Evolutionary conservation across 1,140 invertebrate genomes (phyloP), one percentile per base, ranked within the genome.

Genomic region (Heterodera schachtii): DNA sequence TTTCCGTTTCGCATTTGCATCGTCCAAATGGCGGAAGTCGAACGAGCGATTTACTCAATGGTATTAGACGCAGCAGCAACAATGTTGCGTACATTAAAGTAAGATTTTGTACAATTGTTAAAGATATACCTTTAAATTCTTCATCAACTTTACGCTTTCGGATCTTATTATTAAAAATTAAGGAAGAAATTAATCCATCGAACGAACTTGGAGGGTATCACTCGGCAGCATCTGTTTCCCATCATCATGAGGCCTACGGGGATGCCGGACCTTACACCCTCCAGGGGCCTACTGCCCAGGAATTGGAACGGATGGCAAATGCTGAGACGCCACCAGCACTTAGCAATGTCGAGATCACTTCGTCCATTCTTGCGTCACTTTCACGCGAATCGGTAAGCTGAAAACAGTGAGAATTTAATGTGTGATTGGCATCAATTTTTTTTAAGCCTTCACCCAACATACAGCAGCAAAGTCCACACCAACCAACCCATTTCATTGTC

Each of bases 291-390:
- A 82, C 77, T 3, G 69, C 81, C 7, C 82, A 84, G 52, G 82
- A 83, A 44, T 73, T 83, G 31, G 82, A 83, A 66, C 60, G 82
- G 66, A 82, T 82, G 77, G 82, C 82, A 41, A 83, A 83, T 52
- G 82, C 82, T 3, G 82, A 83, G 73, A 83, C 82, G 19, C 82
- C 82, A 6, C 82, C 82, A 16, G 82, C 82, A 60, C 73, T 83
- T 16, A 83, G 81, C 44, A 83, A 83, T 64, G 82, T 83, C 21
- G 82, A 83, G 52, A 83, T 83, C 64, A 73, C 81, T 21, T 81
- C 81, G 3, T 79, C 81, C 9, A 82, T 82, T 21, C 73, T 82
- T 41, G 81, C 81, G 43, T 82, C 81, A 16, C 79, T 82, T n/a
- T 71, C 81, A 31, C 69, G 79, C 43, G 81, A 82, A 66, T 82